Percentiles rank a stretch among this genome's conserved stretches.
Conservation (phyloP, 2,797 vertebrate species). For the Falco naumanni region DNA sequence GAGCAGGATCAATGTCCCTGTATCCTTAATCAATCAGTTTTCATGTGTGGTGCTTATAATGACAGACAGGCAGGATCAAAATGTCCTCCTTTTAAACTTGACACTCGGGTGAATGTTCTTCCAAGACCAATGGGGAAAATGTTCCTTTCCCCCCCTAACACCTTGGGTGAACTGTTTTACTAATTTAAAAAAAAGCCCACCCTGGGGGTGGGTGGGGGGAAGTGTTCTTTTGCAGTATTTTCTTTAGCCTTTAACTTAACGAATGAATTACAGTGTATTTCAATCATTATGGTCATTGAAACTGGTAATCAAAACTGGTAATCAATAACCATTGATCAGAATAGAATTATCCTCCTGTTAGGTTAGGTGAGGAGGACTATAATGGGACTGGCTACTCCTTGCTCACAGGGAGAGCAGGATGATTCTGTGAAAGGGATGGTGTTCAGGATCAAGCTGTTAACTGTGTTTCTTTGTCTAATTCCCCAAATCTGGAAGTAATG, state of each 20-base stretch:
- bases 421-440: neutral
- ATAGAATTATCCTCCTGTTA: neutral
- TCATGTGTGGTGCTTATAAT: neutral
- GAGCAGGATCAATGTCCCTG: neutral
- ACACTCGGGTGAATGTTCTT: neutral
- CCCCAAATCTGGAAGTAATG: neutral
- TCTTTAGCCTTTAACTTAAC: neutral
- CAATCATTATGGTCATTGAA: neutral
- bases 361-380: neutral
- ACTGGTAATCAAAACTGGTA: neutral
- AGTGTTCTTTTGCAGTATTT: neutral
- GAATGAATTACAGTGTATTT: neutral
- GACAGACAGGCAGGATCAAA: neutral
- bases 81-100: neutral
- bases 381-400: neutral
- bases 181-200: neutral
- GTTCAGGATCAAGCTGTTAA: neutral
- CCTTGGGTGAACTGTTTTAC: neutral
- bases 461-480: neutral
- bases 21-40: neutral
- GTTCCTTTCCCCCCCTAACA: too few relatives aligned
- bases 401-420: neutral
- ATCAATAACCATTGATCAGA: neutral
- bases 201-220: too few relatives aligned
- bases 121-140: neutral